Evolutionary conservation across 2,888 invertebrate species (phyloP).

Genomic region (Mamestra brassicae): DNA sequence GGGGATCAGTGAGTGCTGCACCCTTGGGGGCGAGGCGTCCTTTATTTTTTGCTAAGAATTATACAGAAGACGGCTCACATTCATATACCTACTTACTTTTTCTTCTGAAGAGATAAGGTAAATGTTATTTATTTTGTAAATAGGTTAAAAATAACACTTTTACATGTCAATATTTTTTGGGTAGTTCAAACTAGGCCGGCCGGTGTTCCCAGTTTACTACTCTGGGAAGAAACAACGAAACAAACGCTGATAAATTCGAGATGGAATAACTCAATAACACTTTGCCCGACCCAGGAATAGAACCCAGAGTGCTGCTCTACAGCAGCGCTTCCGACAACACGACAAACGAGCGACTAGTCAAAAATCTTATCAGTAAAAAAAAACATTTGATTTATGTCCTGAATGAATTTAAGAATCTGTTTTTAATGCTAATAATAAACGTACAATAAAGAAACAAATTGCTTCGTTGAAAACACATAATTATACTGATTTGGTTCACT

Average conservation of each 20-base stretch:
- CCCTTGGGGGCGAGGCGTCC: constrained; percentile 1
- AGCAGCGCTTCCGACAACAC: background rate
- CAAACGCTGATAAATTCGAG: background rate
- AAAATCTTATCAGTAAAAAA: too few relatives aligned
- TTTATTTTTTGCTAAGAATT: constrained; percentile 40
- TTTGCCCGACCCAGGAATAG: background rate
- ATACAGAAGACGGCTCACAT: constrained; percentile 3
- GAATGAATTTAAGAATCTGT: background rate
- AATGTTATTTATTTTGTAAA: background rate
- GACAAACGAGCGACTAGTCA: too few relatives aligned
- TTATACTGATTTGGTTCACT: background rate
- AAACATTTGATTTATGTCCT: too few relatives aligned
- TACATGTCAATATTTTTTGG: too few relatives aligned
- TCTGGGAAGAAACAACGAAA: too few relatives aligned
- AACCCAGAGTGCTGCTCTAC: background rate
- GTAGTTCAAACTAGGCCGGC: too few relatives aligned
- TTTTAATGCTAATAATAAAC: background rate
- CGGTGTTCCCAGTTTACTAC: too few relatives aligned
- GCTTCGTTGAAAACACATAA: constrained; percentile 9
- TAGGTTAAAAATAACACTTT: background rate
- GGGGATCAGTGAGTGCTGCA: constrained; percentile 17
- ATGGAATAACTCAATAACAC: background rate
- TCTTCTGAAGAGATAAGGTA: background rate
- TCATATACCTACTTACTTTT: background rate
- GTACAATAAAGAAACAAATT: background rate